Evolutionary conservation across 2,888 invertebrate genomes (phyloP).

Genomic region (Ennomos fuscantarius): DNA sequence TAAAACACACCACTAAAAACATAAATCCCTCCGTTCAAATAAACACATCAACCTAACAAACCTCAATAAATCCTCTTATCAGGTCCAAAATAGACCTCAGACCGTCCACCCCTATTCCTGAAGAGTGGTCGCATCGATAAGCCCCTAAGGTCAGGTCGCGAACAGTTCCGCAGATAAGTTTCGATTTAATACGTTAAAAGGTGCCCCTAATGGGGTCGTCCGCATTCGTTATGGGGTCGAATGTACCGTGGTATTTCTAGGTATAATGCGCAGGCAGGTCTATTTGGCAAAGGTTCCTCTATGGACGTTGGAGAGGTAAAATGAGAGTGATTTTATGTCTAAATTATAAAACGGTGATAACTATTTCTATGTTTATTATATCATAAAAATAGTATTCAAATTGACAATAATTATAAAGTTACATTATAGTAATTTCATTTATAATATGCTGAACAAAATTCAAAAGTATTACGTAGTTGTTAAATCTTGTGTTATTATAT

Average conservation of each 20-base stretch:
- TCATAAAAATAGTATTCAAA: too few relatives aligned
- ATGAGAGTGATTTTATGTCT: too few relatives aligned
- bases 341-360: too few relatives aligned
- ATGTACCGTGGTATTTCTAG: slow-evolving; percentile 56
- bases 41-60: slow-evolving; percentile 28
- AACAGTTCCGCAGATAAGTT: slow-evolving; percentile 74
- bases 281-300: slow-evolving; percentile 6
- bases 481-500: too few relatives aligned
- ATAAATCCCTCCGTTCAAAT: slow-evolving; percentile 7
- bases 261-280: slow-evolving; percentile 38
- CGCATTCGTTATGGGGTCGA: slow-evolving; percentile 75
- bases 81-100: slow-evolving; percentile 52
- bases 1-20: background rate
- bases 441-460: too few relatives aligned
- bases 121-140: slow-evolving; percentile 74
- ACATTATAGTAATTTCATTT: too few relatives aligned
- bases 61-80: slow-evolving; percentile 39
- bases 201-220: slow-evolving; percentile 80
- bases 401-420: too few relatives aligned
- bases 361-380: too few relatives aligned
- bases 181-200: slow-evolving; percentile 83
- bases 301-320: too few relatives aligned
- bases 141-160: slow-evolving; percentile 65
- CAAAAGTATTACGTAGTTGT: too few relatives aligned
- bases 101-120: slow-evolving; percentile 50